Evolutionary conservation across 1,140 invertebrate species (phyloP).

Genomic region (Ctenoplectra terminalis): DNA sequence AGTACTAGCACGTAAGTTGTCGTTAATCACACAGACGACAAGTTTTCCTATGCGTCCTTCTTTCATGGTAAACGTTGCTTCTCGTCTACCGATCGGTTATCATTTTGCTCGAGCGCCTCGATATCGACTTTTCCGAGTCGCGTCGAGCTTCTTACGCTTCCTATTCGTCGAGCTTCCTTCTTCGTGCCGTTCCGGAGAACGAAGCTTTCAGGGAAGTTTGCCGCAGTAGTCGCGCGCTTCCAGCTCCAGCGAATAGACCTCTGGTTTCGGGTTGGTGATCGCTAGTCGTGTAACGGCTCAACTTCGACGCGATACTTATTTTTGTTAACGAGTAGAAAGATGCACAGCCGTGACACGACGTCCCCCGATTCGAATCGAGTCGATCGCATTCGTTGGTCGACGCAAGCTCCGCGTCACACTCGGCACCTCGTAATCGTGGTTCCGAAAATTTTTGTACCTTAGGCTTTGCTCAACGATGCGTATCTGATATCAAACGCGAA

Average conservation of each 20-base stretch:
- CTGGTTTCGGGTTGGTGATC: slow-evolving; percentile 10
- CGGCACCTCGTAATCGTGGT: slow-evolving; percentile 22
- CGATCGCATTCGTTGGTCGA: slow-evolving; percentile 16
- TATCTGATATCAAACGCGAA: slow-evolving; percentile 31
- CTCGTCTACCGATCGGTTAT: slow-evolving; percentile 20
- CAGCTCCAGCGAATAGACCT: not conserved
- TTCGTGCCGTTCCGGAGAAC: slow-evolving; percentile 8
- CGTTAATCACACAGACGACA: slow-evolving; percentile 51
- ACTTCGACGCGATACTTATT: slow-evolving; percentile 71
- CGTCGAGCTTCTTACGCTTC: slow-evolving; percentile 21
- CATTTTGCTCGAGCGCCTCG: not conserved
- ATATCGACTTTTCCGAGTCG: not conserved
- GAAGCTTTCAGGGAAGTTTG: not conserved
- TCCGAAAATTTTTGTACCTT: slow-evolving; percentile 61
- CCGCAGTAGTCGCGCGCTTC: slow-evolving; percentile 23
- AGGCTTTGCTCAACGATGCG: slow-evolving; percentile 63
- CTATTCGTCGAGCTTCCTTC: not conserved
- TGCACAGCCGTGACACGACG: slow-evolving; percentile 51
- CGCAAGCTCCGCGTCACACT: not conserved
- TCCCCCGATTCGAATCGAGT: not conserved
- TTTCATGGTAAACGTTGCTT: slow-evolving; percentile 37
- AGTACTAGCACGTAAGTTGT: slow-evolving; percentile 77
- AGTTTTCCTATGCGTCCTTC: slow-evolving; percentile 35
- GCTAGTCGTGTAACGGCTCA: slow-evolving; percentile 61
- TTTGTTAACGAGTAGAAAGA: slow-evolving; percentile 76